Evolutionary conservation across 1,140 invertebrate species (phyloP), one percentile per base, ranked within the genome.

Genomic region (Diprion similis): DNA sequence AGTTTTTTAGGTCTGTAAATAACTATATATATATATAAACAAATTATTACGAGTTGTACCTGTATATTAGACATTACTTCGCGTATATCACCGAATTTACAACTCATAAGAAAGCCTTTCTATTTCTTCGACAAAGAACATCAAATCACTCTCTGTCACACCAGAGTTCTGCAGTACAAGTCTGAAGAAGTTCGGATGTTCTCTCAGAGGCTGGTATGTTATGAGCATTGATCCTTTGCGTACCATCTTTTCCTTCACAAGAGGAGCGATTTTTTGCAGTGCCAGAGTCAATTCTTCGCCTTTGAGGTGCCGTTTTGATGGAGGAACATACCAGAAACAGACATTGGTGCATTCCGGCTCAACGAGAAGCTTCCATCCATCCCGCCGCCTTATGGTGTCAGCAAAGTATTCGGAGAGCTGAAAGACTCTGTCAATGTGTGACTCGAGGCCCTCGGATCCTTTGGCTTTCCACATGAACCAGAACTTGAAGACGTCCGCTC

Each of bases 391-490:
- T n/a, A 96, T 92, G 66, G 91, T 88, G 17, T 92, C 86, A 0
- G 91, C 89, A 79, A 96, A 95, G 79, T 91, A 94, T 46, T 90
- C 87, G 0, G 94, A 91, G 75, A 94, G 92, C 47, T 93, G 91
- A 78, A 96, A 96, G 0, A 96, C 88, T 75, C 91, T 91, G 74
- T 97, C 93, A 13, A 97, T 90, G 82, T 97, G 96, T 45, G 90
- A 89, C 77, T 94, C 93, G 66, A 97, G 90, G 0, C 96, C 96
- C 17, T 88, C 84, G 0, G 91, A 94, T n/a, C 96, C 96, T 89
- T 97, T 98, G 1, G 95, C 95, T 81, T 97, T 96, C 98, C 97
- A 99, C 96, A 98, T 98, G 78, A 97, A 93, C 97, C 97, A 99
- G 80, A 99, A 95, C 84, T 99, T 99, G 66, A 98, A 90, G 3